Evolutionary conservation across 2,113 vertebrate species (phyloP).

Genomic region (Anhinga anhinga): DNA sequence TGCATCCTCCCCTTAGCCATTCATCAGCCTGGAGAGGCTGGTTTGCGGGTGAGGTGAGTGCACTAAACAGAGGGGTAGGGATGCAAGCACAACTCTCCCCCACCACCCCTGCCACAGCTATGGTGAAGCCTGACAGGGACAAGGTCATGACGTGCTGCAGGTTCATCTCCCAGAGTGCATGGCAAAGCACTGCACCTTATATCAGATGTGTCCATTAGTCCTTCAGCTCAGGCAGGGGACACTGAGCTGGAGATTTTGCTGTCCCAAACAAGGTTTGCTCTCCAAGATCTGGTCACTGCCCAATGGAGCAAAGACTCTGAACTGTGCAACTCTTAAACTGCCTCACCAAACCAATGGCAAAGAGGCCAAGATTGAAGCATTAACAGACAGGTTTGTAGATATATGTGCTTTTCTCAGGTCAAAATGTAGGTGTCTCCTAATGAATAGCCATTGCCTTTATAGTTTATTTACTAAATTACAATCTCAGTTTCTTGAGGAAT

Average conservation of each 20-base stretch:
- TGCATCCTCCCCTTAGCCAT: background rate
- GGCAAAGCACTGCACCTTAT: background rate
- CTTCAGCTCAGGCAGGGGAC: background rate
- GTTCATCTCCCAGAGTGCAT: background rate
- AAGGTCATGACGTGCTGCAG: background rate
- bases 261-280: background rate
- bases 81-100: background rate
- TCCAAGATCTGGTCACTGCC: background rate
- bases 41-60: background rate
- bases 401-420: background rate
- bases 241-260: background rate
- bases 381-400: background rate
- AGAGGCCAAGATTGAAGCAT: background rate
- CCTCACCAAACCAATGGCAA: background rate
- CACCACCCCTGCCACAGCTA: background rate
- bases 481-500: background rate
- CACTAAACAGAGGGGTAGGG: background rate
- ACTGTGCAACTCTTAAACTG: background rate
- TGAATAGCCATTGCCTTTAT: background rate
- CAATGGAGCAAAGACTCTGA: background rate
- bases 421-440: background rate
- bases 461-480: background rate
- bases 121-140: background rate
- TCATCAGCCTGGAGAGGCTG: background rate
- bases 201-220: background rate